phyloP scores from a whole-genome alignment of 2,888 invertebrate species.

The Diarsia brunnea region DNA sequence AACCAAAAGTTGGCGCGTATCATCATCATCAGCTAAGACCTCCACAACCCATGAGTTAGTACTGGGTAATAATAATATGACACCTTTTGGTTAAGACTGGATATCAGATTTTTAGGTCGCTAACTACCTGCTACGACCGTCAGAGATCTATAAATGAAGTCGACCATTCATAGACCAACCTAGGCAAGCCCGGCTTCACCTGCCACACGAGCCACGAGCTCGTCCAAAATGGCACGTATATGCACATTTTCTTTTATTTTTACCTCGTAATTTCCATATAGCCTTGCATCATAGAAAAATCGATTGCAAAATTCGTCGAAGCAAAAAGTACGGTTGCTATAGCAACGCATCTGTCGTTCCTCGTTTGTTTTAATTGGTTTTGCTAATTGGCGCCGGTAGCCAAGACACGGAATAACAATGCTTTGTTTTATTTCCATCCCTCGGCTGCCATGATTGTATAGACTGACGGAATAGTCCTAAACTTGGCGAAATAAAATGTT shows the following conservation, averaged over 20 bases:
- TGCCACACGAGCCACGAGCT: too few relatives aligned
- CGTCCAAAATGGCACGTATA: neutral
- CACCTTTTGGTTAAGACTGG: too few relatives aligned
- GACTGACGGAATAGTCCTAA: neutral
- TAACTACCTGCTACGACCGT: too few relatives aligned
- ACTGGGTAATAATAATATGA: too few relatives aligned
- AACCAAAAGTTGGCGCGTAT: neutral
- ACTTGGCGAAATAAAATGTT: neutral
- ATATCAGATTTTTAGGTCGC: too few relatives aligned
- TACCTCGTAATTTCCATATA: neutral
- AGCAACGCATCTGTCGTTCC: conserved; percentile 48
- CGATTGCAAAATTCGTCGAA: conserved; percentile 9
- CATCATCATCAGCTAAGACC: too few relatives aligned
- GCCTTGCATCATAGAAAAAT: conserved; percentile 10
- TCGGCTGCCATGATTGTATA: conserved; percentile 20
- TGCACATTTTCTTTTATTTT: neutral
- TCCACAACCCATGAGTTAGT: too few relatives aligned
- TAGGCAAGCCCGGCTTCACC: too few relatives aligned
- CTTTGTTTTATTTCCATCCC: conserved; percentile 47
- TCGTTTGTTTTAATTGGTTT: conserved; percentile 68
- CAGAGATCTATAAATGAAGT: too few relatives aligned
- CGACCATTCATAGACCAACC: too few relatives aligned
- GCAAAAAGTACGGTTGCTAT: conserved; percentile 36
- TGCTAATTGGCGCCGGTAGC: conserved; percentile 66
- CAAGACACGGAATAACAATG: conserved; percentile 56